phyloP scores from a whole-genome alignment of 2,888 invertebrate species.

The Sicus ferrugineus region DNA sequence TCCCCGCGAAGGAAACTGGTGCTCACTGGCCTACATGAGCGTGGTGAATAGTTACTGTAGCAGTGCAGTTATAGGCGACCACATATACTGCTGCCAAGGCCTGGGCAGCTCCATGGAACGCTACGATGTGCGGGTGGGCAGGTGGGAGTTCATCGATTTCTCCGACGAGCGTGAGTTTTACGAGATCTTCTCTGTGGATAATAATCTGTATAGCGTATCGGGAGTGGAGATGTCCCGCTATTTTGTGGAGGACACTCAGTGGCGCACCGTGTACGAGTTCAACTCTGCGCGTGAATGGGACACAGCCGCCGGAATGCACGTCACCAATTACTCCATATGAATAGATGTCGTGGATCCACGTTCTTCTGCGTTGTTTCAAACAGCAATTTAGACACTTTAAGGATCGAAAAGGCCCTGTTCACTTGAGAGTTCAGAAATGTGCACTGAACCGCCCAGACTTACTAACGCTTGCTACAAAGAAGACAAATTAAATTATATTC shows the following conservation, averaged over 20 bases:
- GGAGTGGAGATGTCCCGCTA: slow-evolving; percentile 50
- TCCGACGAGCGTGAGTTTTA: slow-evolving; percentile 52
- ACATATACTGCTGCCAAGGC: slow-evolving; percentile 54
- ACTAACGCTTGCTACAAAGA: no score
- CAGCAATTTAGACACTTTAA: no score
- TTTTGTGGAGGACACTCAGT: slow-evolving; percentile 44
- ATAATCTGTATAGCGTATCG: slow-evolving; percentile 50
- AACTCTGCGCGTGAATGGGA: slow-evolving; percentile 50
- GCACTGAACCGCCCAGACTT: no score
- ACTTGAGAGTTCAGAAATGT: no score
- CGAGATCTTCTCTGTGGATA: slow-evolving; percentile 51
- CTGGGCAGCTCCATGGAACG: slow-evolving; percentile 53
- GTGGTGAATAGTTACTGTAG: slow-evolving; percentile 54
- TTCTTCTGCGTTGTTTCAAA: no score
- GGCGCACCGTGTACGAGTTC: slow-evolving; percentile 47
- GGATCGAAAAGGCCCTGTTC: no score
- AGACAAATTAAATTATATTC: no score
- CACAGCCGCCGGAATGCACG: slow-evolving; percentile 50
- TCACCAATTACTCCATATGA: slow-evolving; percentile 41
- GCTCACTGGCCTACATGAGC: slow-evolving; percentile 46
- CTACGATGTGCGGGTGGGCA: slow-evolving; percentile 48
- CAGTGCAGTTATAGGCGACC: slow-evolving; percentile 47
- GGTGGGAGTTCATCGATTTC: slow-evolving; percentile 54
- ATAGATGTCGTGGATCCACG: background rate
- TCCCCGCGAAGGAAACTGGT: slow-evolving; percentile 50